These are phyloP conservation scores for Odontocerum albicorne DNA, from an alignment of 2,888 invertebrate species.

Conservation along the genomic window DNA sequence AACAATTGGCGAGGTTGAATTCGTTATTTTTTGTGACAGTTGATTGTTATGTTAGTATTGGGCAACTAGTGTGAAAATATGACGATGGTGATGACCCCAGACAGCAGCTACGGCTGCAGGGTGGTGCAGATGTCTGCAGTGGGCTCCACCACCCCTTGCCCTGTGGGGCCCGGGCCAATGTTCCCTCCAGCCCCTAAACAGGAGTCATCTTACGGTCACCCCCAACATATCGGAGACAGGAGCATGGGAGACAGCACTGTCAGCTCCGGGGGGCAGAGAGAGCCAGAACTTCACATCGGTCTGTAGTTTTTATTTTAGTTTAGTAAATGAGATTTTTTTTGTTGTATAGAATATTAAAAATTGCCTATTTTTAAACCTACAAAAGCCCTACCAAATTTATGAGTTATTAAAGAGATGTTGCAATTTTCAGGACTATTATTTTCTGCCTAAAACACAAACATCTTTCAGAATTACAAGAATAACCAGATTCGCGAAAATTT, in stretches of 20 bases:
- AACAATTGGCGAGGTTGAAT: too few species aligned
- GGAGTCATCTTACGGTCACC: slow-evolving; percentile 13
- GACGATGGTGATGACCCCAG: slow-evolving; percentile 68
- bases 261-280: slow-evolving; percentile 50
- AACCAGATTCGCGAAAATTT: too few species aligned
- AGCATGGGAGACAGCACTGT: slow-evolving; percentile 41
- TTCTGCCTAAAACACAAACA: too few species aligned
- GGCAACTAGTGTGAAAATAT: slow-evolving; percentile 9
- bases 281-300: slow-evolving; percentile 77
- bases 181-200: slow-evolving; percentile 11
- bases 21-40: too few species aligned
- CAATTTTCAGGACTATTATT: too few species aligned
- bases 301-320: not conserved
- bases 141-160: slow-evolving; percentile 47
- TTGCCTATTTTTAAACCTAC: not conserved
- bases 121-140: slow-evolving; percentile 55
- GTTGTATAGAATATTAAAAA: not conserved
- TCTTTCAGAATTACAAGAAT: too few species aligned
- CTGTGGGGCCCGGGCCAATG: slow-evolving; percentile 17
- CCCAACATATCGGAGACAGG: slow-evolving; percentile 8
- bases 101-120: slow-evolving; percentile 63
- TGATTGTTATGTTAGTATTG: slow-evolving; percentile 17
- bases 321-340: not conserved
- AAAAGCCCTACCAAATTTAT: not conserved
- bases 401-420: too few species aligned